Evolutionary conservation across 2,113 vertebrate species (phyloP).

Genomic region (Colossoma macropomum): DNA sequence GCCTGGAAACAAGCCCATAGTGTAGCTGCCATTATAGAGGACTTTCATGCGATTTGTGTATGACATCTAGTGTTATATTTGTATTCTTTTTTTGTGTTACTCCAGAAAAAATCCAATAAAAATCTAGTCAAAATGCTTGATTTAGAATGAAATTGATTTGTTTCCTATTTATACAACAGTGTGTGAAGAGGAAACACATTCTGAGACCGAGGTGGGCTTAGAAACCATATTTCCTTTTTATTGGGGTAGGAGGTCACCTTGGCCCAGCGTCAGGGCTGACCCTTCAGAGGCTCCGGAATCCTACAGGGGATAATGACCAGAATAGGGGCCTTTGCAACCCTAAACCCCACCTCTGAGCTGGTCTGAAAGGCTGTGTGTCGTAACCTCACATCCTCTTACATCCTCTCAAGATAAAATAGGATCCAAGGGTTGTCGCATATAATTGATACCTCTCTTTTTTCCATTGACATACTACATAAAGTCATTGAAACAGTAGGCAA

Average conservation of each 20-base stretch:
- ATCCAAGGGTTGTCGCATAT: background rate
- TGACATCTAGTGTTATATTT: too few relatives aligned
- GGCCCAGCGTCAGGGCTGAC: conserved; percentile 55
- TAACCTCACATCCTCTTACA: conserved; percentile 10
- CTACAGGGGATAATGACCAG: conserved; percentile 66
- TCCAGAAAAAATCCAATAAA: too few relatives aligned
- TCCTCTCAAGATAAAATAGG: background rate
- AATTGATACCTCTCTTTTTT: background rate
- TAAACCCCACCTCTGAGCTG: background rate
- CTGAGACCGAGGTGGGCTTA: conserved; percentile 23
- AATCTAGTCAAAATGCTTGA: too few relatives aligned
- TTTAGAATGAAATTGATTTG: background rate
- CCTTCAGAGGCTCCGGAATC: conserved; percentile 39
- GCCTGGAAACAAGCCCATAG: too few relatives aligned
- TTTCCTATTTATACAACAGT: background rate
- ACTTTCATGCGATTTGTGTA: too few relatives aligned
- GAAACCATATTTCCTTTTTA: conserved; percentile 43
- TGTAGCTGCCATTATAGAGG: too few relatives aligned
- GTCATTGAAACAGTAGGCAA: too few relatives aligned
- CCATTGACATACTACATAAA: too few relatives aligned
- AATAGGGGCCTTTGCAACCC: background rate
- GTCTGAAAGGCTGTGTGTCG: background rate
- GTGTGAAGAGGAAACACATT: background rate
- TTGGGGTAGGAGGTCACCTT: conserved; percentile 44
- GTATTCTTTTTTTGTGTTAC: too few relatives aligned